phyloP scores from a whole-genome alignment of 1,140 invertebrate genomes.

The Trichonephila clavipes region DNA sequence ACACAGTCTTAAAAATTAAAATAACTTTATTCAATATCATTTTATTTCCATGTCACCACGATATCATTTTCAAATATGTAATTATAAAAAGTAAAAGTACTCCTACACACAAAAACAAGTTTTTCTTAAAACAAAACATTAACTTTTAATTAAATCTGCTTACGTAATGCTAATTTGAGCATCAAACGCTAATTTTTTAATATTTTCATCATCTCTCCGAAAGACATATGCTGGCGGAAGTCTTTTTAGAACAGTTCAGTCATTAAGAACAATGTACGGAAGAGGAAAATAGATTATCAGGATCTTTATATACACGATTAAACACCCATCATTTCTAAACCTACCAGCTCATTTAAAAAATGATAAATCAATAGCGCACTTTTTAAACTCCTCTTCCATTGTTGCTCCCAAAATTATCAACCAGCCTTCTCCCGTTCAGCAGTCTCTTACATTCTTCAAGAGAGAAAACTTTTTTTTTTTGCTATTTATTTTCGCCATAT shows the following conservation, averaged over 20 bases:
- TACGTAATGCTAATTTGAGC: no score
- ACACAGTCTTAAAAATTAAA: no score
- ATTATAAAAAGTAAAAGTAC: no score
- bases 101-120: no score
- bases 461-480: neutral
- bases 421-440: neutral
- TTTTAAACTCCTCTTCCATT: constrained; percentile 9
- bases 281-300: constrained; percentile 27
- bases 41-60: no score
- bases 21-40: no score
- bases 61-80: no score
- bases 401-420: constrained; percentile 24
- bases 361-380: constrained; percentile 16
- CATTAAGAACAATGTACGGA: constrained; percentile 1
- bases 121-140: no score
- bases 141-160: no score
- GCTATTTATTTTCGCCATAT: constrained; percentile 14
- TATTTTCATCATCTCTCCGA: neutral
- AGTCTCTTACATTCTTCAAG: neutral
- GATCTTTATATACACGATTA: constrained; percentile 27
- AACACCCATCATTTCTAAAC: constrained; percentile 31
- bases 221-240: neutral
- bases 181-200: neutral
- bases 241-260: neutral
- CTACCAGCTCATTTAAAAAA: constrained; percentile 26